Conservation (phyloP, 2,888 invertebrate species). For the Mythimna pallens region DNA sequence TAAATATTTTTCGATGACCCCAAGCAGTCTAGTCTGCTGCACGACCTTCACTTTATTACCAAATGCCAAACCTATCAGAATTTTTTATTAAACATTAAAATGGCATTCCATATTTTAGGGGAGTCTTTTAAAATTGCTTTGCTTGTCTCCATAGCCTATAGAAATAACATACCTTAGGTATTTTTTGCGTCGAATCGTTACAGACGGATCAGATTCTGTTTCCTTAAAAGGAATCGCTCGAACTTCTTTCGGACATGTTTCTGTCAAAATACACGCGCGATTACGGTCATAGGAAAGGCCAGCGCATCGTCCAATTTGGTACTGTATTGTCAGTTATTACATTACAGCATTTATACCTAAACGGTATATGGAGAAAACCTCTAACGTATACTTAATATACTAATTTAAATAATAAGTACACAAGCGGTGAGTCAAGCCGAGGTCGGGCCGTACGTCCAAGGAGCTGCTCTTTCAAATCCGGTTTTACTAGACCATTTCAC, state of each 20-base stretch:
- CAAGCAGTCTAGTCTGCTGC: conserved; percentile 20
- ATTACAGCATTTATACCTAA: no score
- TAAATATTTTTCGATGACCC: conserved; percentile 1
- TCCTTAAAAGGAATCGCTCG: background rate
- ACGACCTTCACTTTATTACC: conserved; percentile 27
- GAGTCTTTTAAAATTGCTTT: conserved; percentile 21
- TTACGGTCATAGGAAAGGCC: background rate
- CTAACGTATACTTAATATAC: conserved; percentile 31
- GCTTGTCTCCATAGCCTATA: conserved; percentile 1
- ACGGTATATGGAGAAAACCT: conserved; percentile 23
- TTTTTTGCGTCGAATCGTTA: background rate
- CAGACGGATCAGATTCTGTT: background rate
- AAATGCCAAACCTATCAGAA: conserved; percentile 17
- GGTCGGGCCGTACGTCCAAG: conserved; percentile 71
- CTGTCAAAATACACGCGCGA: background rate
- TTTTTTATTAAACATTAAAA: conserved; percentile 28
- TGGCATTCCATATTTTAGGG: conserved; percentile 15
- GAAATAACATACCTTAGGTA: background rate
- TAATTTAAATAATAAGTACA: conserved; percentile 54
- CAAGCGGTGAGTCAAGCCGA: conserved; percentile 77
- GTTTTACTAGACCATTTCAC: conserved; percentile 72
- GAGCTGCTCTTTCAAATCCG: conserved; percentile 81
- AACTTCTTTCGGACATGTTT: background rate
- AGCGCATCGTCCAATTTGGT: background rate
- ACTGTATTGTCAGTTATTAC: conserved; percentile 2